Conservation (phyloP, 23 tunicate genomes). For the Phallusia fumigata region DNA sequence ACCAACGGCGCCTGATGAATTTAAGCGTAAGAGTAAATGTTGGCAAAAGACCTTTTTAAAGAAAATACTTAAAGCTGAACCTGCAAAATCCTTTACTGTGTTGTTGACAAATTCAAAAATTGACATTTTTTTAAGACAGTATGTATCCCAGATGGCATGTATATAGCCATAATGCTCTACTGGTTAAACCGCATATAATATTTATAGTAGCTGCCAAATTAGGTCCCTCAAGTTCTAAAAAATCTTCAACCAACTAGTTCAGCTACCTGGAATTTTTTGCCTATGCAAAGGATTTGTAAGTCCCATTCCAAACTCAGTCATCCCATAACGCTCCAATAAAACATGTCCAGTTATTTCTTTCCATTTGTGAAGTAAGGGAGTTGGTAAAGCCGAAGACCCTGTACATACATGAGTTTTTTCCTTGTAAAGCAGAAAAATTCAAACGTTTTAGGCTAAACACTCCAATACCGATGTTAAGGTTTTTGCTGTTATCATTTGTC, state of each 20-base stretch:
- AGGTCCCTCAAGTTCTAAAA: too few species aligned
- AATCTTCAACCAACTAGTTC: too few species aligned
- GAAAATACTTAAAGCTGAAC: background rate
- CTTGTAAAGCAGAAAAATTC: too few species aligned
- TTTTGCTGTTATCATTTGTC: too few species aligned
- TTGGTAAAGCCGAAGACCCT: slow-evolving; percentile 92
- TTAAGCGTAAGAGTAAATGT: background rate
- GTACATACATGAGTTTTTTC: background rate
- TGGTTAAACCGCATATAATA: background rate
- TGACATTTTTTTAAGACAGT: too few species aligned
- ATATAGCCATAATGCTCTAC: too few species aligned
- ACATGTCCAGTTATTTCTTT: slow-evolving; percentile 58
- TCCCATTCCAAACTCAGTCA: slow-evolving; percentile 97
- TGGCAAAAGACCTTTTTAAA: background rate
- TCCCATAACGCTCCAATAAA: slow-evolving; percentile 87
- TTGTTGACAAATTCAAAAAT: too few species aligned
- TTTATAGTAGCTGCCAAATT: too few species aligned
- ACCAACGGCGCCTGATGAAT: slow-evolving; percentile 61
- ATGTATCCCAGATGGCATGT: too few species aligned
- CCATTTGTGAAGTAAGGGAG: slow-evolving; percentile 63
- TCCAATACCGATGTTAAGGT: too few species aligned
- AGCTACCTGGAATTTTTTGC: slow-evolving; percentile 58
- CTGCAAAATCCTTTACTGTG: background rate
- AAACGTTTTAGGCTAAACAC: too few species aligned
- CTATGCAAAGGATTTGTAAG: slow-evolving; percentile 73